These are phyloP conservation scores for Lasioglossum pauxillum DNA, from an alignment of 2,888 invertebrate genomes.

Conservation along the genomic window DNA sequence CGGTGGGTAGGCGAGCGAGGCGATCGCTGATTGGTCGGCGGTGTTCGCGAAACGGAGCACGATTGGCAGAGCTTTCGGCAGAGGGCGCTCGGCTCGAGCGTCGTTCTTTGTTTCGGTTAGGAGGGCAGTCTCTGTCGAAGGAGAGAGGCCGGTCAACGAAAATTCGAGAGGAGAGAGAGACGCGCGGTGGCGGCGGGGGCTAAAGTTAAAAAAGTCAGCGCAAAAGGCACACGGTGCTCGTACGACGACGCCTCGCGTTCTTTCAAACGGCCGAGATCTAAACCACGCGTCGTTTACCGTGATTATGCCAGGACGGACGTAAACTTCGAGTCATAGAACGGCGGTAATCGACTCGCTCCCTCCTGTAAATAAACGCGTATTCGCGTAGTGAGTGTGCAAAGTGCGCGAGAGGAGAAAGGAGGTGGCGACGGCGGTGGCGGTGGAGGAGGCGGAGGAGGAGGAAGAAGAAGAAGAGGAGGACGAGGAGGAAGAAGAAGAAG, in stretches of 20 bases:
- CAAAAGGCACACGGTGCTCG: constrained; percentile 24
- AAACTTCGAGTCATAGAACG: constrained; percentile 52
- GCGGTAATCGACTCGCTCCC: constrained; percentile 55
- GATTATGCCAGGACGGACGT: constrained; percentile 66
- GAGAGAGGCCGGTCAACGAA: constrained; percentile 74
- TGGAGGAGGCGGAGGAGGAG: constrained; percentile 28
- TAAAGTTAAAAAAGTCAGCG: constrained; percentile 13
- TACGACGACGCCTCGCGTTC: constrained; percentile 56
- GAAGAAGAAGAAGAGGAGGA: constrained; percentile 38
- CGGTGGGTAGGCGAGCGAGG: constrained; percentile 19
- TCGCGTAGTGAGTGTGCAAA: constrained; percentile 69
- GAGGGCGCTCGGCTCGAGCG: constrained; percentile 78
- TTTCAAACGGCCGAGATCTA: constrained; percentile 39
- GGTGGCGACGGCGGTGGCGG: constrained; percentile 35
- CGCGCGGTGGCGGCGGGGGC: constrained; percentile 8
- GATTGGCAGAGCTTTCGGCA: constrained; percentile 55
- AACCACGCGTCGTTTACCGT: constrained; percentile 37
- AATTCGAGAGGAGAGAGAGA: constrained; percentile 47
- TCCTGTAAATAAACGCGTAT: constrained; percentile 69
- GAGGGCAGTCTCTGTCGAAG: constrained; percentile 72
- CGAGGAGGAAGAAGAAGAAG: constrained; percentile 42
- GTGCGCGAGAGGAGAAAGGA: constrained; percentile 66
- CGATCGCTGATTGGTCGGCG: constrained; percentile 54
- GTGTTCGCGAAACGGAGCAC: constrained; percentile 27
- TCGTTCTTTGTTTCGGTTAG: constrained; percentile 82